Evolutionary conservation across 2,113 vertebrate genomes (phyloP).

Genomic region (Hippocampus abdominalis): DNA sequence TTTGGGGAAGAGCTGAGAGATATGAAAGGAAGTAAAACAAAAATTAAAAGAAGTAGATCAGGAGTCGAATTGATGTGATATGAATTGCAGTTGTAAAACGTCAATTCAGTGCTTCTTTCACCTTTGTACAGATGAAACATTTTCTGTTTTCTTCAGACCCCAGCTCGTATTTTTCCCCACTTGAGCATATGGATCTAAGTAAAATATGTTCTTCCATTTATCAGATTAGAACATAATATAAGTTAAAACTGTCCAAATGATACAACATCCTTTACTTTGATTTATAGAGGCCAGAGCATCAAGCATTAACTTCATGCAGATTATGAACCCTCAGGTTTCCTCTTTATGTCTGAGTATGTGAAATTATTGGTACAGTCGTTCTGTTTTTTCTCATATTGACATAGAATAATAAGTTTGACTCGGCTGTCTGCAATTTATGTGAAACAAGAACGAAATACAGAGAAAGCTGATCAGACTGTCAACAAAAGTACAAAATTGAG

Average conservation of each 20-base stretch:
- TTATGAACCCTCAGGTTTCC: not conserved
- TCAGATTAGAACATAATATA: not conserved
- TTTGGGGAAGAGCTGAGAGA: not conserved
- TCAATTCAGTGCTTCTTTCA: not conserved
- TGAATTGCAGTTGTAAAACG: not conserved
- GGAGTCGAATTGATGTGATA: not conserved
- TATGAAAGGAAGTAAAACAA: constrained; percentile 1
- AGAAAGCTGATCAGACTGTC: no score
- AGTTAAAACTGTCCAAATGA: not conserved
- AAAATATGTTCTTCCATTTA: not conserved
- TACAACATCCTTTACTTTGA: not conserved
- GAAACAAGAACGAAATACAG: no score
- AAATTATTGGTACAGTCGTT: not conserved
- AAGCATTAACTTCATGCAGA: no score
- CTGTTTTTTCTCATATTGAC: not conserved
- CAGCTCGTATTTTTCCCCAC: not conserved
- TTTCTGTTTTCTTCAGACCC: not conserved
- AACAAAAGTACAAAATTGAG: no score
- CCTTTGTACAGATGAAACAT: not conserved
- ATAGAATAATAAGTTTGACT: not conserved
- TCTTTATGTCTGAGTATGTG: not conserved
- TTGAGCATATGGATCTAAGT: no score
- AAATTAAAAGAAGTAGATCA: not conserved
- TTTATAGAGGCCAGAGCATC: no score
- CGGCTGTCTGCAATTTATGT: no score